These are phyloP conservation scores for Neotoma lepida DNA, from an alignment of 2,113 vertebrate genomes.

Conservation along the genomic window DNA sequence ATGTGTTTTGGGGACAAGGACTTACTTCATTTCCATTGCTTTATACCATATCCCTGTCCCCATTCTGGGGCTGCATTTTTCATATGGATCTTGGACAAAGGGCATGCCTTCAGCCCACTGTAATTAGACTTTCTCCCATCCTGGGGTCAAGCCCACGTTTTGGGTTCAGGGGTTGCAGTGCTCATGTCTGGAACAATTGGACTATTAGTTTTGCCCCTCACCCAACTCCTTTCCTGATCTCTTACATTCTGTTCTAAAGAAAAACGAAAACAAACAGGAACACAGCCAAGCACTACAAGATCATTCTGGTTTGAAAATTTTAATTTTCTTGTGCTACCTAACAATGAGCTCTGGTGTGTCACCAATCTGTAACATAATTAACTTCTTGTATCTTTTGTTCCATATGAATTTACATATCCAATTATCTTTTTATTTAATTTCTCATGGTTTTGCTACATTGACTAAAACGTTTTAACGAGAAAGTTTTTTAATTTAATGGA, in stretches of 20 bases:
- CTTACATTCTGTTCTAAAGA: not conserved
- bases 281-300: not conserved
- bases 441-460: conserved; percentile 48
- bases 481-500: conserved; percentile 20
- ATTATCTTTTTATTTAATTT: conserved; percentile 67
- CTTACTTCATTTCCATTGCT: not conserved
- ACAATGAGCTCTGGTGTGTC: not conserved
- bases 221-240: not conserved
- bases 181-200: not conserved
- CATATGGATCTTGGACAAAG: not conserved
- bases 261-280: not conserved
- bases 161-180: not conserved
- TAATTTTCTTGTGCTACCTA: conserved; percentile 16
- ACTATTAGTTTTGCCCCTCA: not conserved
- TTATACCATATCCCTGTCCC: no score
- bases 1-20: not conserved
- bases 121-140: rapidly evolving
- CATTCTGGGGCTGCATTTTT: not conserved
- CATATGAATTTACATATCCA: conserved; percentile 62
- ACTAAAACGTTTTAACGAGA: conserved; percentile 45
- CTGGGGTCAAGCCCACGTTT: not conserved
- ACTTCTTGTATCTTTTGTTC: conserved; percentile 56
- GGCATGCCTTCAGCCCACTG: rapidly evolving
- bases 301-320: not conserved
- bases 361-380: conserved; percentile 17